Conservation (phyloP, 2,113 vertebrate genomes). For the Osmerus mordax region DNA sequence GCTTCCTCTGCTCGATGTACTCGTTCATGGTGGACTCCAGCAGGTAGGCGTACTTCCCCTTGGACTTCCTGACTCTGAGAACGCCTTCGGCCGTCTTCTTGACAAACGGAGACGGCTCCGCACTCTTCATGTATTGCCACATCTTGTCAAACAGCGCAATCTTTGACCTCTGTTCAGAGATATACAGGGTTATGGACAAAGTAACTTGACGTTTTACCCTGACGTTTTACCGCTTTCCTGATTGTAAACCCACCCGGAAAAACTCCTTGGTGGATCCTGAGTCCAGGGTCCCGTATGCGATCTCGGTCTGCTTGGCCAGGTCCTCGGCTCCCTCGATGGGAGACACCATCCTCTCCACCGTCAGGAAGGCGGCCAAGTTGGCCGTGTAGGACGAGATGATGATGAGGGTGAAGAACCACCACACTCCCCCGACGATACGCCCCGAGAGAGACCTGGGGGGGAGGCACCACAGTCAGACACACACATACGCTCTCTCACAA, state of each 20-base stretch:
- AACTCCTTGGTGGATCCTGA: slow-evolving; percentile 98
- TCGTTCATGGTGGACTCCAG: slow-evolving; percentile 98
- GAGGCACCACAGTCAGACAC: slow-evolving; percentile 77
- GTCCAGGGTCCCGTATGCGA: slow-evolving; percentile 95
- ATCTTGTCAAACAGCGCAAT: slow-evolving; percentile 98
- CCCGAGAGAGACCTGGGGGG: slow-evolving; percentile 91
- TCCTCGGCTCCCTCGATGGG: slow-evolving; percentile 97
- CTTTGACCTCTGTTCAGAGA: slow-evolving; percentile 86
- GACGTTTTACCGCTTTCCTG: neutral
- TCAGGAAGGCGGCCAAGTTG: slow-evolving; percentile 98
- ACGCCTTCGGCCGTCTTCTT: slow-evolving; percentile 96
- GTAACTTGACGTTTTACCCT: too few relatives aligned
- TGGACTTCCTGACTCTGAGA: slow-evolving; percentile 90
- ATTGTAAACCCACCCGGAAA: slow-evolving; percentile 84
- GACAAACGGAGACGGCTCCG: slow-evolving; percentile 95
- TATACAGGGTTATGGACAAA: neutral
- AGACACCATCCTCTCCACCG: slow-evolving; percentile 97
- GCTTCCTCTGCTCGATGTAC: slow-evolving; percentile 97
- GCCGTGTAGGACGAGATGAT: slow-evolving; percentile 99
- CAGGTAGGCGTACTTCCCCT: slow-evolving; percentile 97
- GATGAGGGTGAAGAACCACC: slow-evolving; percentile 99
- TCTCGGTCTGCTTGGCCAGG: slow-evolving; percentile 95
- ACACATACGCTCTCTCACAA: slow-evolving; percentile 15
- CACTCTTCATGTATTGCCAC: slow-evolving; percentile 98
- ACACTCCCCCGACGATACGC: slow-evolving; percentile 96